Base-by-base conservation (phyloP, 2,797 vertebrate species). In the Leptatherina wallacei region DNA sequence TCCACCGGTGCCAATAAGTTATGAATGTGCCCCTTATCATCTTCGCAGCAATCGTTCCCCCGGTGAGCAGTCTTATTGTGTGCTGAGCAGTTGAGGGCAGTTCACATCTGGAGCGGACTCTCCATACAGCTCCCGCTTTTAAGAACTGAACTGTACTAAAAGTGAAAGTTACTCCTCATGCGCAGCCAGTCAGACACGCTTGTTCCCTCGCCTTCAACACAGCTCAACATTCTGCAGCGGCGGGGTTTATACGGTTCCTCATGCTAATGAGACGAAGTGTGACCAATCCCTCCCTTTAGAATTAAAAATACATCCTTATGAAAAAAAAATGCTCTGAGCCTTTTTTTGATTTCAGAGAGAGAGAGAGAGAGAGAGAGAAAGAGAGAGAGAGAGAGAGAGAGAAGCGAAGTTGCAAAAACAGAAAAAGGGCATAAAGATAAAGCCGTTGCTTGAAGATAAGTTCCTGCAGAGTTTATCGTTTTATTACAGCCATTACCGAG, bases 181-280 rank as follows among this genome's bases (percentile, higher is more conserved):
- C 91, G 83, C 90, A 92, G 89, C 85, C 85, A 90, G 89, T 72
- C 86, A 85, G 88, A 86, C 32, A 71, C 89, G 89, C 90, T 88
- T 83, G 86, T 90, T 91, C 88, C 89, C 92, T 89, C 90, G 86
- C 90, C 92, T 90, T 90, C 88, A 82, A 89, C 80, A 81, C 89
- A 86, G 91, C 93, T 91, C 92, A 67, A 78, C 83, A 89, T 87
- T 78, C 91, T 91, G 93, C 93, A 89, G 92, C 86, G 93, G 91
- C 84, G 84, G 91, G 88, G 92, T 93, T 96, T 96, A 95, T 97
- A 97, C 93, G 78, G 89, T 94, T 95, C 86, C 92, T 85, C 95
- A 97, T 97, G 96, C 95, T 96, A 97, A 97, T 96, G 88, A 88
- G 90, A 91, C 86, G 67, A 87, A 91, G 91, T 92, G 92, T 94